Evolutionary conservation across 64 coral and sea anemone genomes (phyloP), one percentile per base, ranked within the genome.

Genomic region (Montipora sp.): DNA sequence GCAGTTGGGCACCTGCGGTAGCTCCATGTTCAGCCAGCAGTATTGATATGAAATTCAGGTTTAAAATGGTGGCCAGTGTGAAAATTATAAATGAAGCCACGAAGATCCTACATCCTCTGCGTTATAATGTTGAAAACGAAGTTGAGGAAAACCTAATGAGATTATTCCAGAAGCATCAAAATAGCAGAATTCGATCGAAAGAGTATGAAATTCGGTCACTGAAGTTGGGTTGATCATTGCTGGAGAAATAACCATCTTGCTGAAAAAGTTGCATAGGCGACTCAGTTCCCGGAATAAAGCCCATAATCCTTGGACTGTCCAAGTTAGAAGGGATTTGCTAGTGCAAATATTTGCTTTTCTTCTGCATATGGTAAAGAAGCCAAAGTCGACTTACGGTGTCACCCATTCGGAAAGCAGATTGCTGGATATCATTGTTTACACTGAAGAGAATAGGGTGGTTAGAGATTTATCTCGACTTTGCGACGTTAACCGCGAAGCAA

Each of bases 251-350:
- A 77, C 75, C 75, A 77, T 77, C 75, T 77, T 77, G 75, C 44
- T 77, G 45, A 77, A 77, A 77, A 77, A 77, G 75, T 77, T 77
- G 45, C 75, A 77, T 77, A 77, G 75, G 45, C 75, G 75, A 77
- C 75, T 77, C 7, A 77, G 75, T 57, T 57, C 53, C 53, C 3
- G 53, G 53, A 79, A 79, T 22, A 79, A 79, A 79, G 77, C 77
- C 77, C 77, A 50, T 79, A 79, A 79, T 51, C 77, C 77, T 79
- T 79, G 77, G 77, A 79, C 48, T 79, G 77, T 79, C 47, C 77
- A 51, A 79, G 77, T 79, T 51, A 55, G 14, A 79, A 79, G 77
- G 10, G 77, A 79, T 79, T 79, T 79, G 77, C 77, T 45, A 79
- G 48, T 55, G 77, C 12, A 79, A 79, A 50, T 79, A 79, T 79